These are phyloP conservation scores for Masticophis lateralis DNA, from an alignment of 2,797 vertebrate genomes.

Conservation along the genomic window DNA sequence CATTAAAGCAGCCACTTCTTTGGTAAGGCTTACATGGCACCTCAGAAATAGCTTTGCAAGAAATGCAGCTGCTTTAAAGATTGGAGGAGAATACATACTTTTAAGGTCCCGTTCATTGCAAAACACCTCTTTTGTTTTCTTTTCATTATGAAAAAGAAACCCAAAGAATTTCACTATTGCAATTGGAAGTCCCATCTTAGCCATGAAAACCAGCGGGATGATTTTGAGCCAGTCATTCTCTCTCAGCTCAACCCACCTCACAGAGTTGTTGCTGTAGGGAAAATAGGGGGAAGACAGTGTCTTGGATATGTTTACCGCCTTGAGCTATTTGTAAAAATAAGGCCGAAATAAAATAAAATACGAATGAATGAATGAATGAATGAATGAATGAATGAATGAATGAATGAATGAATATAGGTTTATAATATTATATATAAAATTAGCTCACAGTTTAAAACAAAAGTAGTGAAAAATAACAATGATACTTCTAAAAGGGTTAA, in stretches of 20 bases:
- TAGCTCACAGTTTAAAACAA: slow-evolving; percentile 27
- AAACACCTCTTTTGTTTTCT: neutral
- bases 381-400: too few species aligned
- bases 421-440: slow-evolving; percentile 10
- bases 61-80: neutral
- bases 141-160: neutral
- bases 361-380: too few species aligned
- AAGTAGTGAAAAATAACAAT: neutral
- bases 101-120: neutral
- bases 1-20: neutral
- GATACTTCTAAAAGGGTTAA: neutral
- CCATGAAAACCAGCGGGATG: neutral
- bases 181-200: neutral
- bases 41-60: neutral
- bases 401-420: too few species aligned
- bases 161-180: neutral
- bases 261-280: neutral
- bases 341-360: too few species aligned
- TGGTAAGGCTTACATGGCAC: neutral
- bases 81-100: neutral
- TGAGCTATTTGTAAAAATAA: neutral
- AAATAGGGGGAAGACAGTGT: neutral
- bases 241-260: neutral
- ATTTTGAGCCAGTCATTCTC: neutral
- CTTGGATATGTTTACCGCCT: neutral